These are phyloP conservation scores for Drosophila yakuba DNA, from an alignment of 1,140 invertebrate genomes.

Conservation along the genomic window DNA sequence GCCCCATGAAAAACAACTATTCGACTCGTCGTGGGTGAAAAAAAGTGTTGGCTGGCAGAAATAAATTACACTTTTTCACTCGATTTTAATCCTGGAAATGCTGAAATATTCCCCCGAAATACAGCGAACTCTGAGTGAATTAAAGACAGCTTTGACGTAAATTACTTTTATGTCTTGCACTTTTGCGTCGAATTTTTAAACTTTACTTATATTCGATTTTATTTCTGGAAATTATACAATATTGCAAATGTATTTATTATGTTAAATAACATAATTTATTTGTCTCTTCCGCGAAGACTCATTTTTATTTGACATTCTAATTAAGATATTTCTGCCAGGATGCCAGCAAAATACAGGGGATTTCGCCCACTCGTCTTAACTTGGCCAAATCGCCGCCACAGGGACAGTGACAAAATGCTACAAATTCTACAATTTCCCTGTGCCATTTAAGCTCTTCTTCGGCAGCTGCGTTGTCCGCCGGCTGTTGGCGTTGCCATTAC, in stretches of 20 bases:
- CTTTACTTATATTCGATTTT: too few species aligned
- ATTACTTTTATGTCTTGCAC: neutral
- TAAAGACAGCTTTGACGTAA: constrained; percentile 3
- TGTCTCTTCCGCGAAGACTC: neutral
- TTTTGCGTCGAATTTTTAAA: neutral
- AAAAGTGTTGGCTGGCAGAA: constrained; percentile 16
- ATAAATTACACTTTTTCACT: constrained; percentile 27
- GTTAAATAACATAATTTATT: constrained; percentile 12
- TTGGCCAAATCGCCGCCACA: constrained; percentile 39
- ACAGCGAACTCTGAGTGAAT: constrained; percentile 20
- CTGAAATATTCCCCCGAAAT: constrained; percentile 18
- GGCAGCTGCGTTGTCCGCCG: constrained; percentile 49
- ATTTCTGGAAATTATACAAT: too few species aligned
- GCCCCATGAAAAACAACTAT: constrained; percentile 14
- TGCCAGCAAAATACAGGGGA: constrained; percentile 6
- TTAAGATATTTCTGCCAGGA: constrained; percentile 19
- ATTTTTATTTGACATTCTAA: constrained; percentile 27
- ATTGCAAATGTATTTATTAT: too few species aligned
- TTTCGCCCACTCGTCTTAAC: constrained; percentile 39
- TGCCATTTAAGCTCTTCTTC: constrained; percentile 50
- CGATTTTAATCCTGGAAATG: constrained; percentile 12
- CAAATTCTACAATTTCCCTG: constrained; percentile 79
- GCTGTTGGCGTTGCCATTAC: constrained; percentile 76
- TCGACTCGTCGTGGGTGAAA: neutral
- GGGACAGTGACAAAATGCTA: constrained; percentile 62